A percentile compares a stretch with the other conserved stretches of the same genome.
Conservation (phyloP, 2,888 invertebrate species). For the Theristus sp. region DNA sequence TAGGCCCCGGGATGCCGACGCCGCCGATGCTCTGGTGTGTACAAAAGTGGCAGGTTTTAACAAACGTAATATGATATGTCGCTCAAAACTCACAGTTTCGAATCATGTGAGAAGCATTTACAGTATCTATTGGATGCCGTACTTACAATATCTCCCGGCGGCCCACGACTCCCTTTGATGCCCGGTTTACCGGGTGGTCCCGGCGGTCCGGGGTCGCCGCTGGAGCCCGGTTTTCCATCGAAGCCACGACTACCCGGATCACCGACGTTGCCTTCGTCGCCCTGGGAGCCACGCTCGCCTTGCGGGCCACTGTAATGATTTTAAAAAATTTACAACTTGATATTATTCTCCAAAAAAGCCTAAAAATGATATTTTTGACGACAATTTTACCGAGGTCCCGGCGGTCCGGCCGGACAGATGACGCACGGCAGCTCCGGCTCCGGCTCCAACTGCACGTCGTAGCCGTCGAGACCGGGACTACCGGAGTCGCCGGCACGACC, state of each 20-base stretch:
- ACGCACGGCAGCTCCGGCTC: conserved; percentile 25
- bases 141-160: background rate
- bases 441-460: conserved; percentile 22
- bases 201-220: conserved; percentile 10
- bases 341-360: background rate
- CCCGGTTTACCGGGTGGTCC: conserved; percentile 6
- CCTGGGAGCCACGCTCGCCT: conserved; percentile 24
- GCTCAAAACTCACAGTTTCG: no score
- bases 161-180: background rate
- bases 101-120: background rate
- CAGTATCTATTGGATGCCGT: background rate
- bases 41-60: background rate
- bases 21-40: conserved; percentile 3
- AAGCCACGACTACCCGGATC: conserved; percentile 17
- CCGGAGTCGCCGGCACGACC: conserved; percentile 12
- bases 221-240: conserved; percentile 16
- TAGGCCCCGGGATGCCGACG: conserved; percentile 17
- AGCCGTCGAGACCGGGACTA: conserved; percentile 21
- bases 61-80: background rate
- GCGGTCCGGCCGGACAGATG: conserved; percentile 27
- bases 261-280: conserved; percentile 15
- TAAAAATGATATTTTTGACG: no score
- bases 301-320: conserved; percentile 20
- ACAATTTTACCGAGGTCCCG: conserved; percentile 20
- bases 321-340: background rate